Percentiles rank a stretch among this genome's conserved stretches.
Conservation (phyloP, 2,113 vertebrate genomes). For the Buteo buteo region DNA sequence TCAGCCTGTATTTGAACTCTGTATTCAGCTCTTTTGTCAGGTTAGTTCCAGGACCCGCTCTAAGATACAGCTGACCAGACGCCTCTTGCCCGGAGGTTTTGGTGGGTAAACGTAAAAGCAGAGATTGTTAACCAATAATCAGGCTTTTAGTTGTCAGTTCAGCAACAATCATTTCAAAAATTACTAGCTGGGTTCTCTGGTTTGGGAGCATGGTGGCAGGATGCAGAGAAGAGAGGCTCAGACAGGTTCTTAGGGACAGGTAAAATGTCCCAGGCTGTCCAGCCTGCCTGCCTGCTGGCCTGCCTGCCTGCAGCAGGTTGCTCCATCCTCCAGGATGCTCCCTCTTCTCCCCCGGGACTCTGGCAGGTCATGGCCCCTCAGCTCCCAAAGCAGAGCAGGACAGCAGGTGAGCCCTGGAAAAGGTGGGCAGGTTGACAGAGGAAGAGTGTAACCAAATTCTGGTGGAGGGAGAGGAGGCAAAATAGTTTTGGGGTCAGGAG, state of each 20-base stretch:
- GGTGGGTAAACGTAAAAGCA: neutral
- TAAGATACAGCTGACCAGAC: neutral
- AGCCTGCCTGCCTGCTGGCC: neutral
- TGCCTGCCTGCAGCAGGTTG: neutral
- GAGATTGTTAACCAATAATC: neutral
- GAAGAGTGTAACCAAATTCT: neutral
- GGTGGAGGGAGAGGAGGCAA: neutral
- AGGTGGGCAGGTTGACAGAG: neutral
- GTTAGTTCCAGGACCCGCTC: neutral
- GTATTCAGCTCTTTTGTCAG: neutral
- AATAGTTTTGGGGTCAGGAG: neutral
- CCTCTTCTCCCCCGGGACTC: neutral
- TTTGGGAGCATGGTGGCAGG: neutral
- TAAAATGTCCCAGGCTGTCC: neutral
- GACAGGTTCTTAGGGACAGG: neutral
- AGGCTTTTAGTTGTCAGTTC: neutral
- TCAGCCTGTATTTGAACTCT: neutral
- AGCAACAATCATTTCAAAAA: neutral
- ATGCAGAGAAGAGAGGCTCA: neutral
- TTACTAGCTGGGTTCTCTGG: neutral
- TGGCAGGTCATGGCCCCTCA: neutral
- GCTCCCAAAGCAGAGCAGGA: neutral
- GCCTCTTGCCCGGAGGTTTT: neutral
- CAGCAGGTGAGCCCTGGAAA: neutral
- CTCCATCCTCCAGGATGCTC: neutral